A percentile compares a stretch with the other conserved stretches of the same genome.
Evolutionary conservation across 2,888 invertebrate species (phyloP).

Genomic region (Andrena marginata): DNA sequence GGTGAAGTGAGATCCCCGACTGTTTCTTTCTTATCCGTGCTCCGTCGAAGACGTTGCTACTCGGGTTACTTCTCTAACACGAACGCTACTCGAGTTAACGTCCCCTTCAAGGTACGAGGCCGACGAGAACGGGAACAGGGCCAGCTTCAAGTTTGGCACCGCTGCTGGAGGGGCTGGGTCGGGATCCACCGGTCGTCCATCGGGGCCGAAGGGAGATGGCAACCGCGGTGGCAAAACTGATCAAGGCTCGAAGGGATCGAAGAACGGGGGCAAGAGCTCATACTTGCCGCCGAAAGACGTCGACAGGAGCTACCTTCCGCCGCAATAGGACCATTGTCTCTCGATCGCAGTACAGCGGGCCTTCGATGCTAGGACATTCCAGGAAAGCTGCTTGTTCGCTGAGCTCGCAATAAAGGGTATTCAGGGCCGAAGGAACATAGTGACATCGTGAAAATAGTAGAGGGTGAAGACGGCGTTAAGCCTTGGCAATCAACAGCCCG

Average conservation of each 20-base stretch:
- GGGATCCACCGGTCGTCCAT: conserved; percentile 28
- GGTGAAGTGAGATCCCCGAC: conserved; percentile 76
- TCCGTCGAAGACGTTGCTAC: too few species aligned
- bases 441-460: not conserved
- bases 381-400: not conserved
- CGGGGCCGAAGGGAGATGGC: conserved; percentile 39
- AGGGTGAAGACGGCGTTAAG: too few species aligned
- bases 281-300: conserved; percentile 75
- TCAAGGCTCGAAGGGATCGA: conserved; percentile 9
- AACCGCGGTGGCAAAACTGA: conserved; percentile 21
- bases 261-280: not conserved
- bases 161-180: conserved; percentile 35
- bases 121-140: conserved; percentile 82
- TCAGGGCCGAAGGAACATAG: not conserved
- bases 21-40: not conserved
- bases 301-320: conserved; percentile 79
- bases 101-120: conserved; percentile 79
- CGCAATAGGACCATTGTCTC: conserved; percentile 52
- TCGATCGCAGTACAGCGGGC: not conserved
- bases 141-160: conserved; percentile 82
- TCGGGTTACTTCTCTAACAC: too few species aligned
- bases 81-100: not conserved
- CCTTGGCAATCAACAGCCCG: too few species aligned
- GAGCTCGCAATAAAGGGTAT: not conserved
- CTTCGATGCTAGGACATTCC: not conserved